Base-by-base conservation (phyloP, 2,888 invertebrate genomes). In the Macroteleia sp. region DNA sequence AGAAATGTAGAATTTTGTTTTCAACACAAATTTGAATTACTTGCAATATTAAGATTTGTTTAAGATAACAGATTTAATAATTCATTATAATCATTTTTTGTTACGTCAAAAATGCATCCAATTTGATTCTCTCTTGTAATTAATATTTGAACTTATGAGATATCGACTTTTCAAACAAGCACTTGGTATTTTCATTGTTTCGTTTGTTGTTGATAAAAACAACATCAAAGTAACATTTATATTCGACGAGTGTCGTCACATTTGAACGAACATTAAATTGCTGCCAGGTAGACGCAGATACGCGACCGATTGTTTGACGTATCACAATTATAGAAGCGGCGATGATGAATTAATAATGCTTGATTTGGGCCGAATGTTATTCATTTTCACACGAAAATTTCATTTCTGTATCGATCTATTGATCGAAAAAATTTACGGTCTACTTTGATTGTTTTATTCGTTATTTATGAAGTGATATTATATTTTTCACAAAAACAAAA, bases 181-280 rank as follows among this genome's bases (percentile, higher is more conserved):
- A 44, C 44, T 42, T 56, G 19, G 54, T 25, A 39, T 17, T 54
- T 52, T 14, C n/a, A 52, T 52, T 64, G 64, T 54, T 64, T 39
- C 12, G n/a, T 42, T 14, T 30, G 19, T 20, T 54, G 54, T 52
- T 66, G 66, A 17, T 44, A 10, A 44, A 44, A 54, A 54, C 66
- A 52, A 44, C 66, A 44, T 66, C 66, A 66, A 66, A 54, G 66
- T 54, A 66, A 44, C 48, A 66, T 66, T 66, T 54, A 66, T 34
- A 54, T 66, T 66, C 44, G 25, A 30, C 54, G 54, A 34, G 34
- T 32, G 54, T 66, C 66, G 66, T 54, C 54, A 50, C 54, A 44
- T 66, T 10, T 44, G 66, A 66, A 44, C 30, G 54, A 66, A 54
- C 54, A 66, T 66, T 66, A 48, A 66, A 66, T 66, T 66, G 66